Evolutionary conservation across 1,140 invertebrate genomes (phyloP).

Genomic region (Battus philenor): DNA sequence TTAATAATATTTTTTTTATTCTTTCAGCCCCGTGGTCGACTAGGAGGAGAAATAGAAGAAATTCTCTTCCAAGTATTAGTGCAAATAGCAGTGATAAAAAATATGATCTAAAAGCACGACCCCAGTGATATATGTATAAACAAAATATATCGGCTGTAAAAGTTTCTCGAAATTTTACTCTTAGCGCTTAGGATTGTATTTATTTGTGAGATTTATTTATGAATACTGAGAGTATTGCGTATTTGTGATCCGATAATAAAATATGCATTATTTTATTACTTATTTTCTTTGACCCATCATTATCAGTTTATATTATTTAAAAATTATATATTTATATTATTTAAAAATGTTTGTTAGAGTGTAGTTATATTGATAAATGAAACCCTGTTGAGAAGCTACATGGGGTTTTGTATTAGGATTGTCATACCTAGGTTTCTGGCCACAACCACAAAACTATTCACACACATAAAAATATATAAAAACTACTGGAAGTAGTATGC

Average conservation of each 20-base stretch:
- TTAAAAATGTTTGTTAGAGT: too few relatives aligned
- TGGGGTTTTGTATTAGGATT: too few relatives aligned
- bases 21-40: slow-evolving; percentile 62
- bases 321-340: too few relatives aligned
- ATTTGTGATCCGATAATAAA: slow-evolving; percentile 39
- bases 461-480: too few relatives aligned
- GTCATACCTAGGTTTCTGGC: too few relatives aligned
- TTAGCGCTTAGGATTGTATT: slow-evolving; percentile 41
- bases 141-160: slow-evolving; percentile 27
- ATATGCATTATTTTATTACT: slow-evolving; percentile 19
- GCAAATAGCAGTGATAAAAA: slow-evolving; percentile 36
- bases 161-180: slow-evolving; percentile 30
- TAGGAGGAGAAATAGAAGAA: slow-evolving; percentile 17
- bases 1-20: slow-evolving; percentile 21
- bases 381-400: too few relatives aligned
- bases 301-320: too few relatives aligned
- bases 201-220: slow-evolving; percentile 23
- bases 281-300: too few relatives aligned
- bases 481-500: too few relatives aligned
- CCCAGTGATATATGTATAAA: slow-evolving; percentile 26
- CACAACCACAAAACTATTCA: too few relatives aligned
- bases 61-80: slow-evolving; percentile 53
- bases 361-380: too few relatives aligned
- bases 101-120: slow-evolving; percentile 27
- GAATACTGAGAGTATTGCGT: slow-evolving; percentile 33